Evolutionary conservation across 2,888 invertebrate genomes (phyloP), one percentile per base, ranked within the genome.

Genomic region (Stenotaenia linearis): DNA sequence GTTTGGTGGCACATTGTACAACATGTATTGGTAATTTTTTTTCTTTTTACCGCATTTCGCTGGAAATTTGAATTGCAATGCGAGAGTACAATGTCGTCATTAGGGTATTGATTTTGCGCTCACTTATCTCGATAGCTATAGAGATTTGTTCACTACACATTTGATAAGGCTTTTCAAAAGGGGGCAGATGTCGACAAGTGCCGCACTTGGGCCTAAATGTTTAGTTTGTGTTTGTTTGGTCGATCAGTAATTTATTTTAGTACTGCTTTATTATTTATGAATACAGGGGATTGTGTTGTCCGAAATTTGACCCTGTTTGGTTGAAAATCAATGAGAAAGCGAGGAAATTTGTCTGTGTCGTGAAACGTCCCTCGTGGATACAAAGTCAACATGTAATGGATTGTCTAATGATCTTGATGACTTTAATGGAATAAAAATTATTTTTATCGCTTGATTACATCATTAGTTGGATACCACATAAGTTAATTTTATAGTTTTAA

Each of bases 91-190:
- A 69, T 28, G 69, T 69, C 69, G 69, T 69, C 69, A 69, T 69
- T 69, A 69, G 69, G 69, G 69, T 69, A 69, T 69, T 69, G 69
- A 69, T 69, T 69, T 69, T 69, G 69, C 69, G 28, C 69, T 25
- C 69, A 69, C 69, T 69, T 69, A 69, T 69, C 69, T 69, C 69
- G 69, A 69, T 69, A 25, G 28, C 69, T 69, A 69, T 69, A 69
- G 69, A 69, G 69, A 69, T 69, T 69, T 69, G 69, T 69, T 69
- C 25, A 25, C 69, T 69, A 28, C 69, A 69, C 69, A 69, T 69
- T 69, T n/a, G 69, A 69, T 69, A 69, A 25, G 69, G 69, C 69
- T 28, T 69, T n/a, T 69, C n/a, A 10, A 69, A 69, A 28, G 69
- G n/a, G 50, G 69, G 69, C 69, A 69, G 69, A 69, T 69, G 69